Evolutionary conservation across 2,113 vertebrate species (phyloP).

Genomic region (Heptranchias perlo): DNA sequence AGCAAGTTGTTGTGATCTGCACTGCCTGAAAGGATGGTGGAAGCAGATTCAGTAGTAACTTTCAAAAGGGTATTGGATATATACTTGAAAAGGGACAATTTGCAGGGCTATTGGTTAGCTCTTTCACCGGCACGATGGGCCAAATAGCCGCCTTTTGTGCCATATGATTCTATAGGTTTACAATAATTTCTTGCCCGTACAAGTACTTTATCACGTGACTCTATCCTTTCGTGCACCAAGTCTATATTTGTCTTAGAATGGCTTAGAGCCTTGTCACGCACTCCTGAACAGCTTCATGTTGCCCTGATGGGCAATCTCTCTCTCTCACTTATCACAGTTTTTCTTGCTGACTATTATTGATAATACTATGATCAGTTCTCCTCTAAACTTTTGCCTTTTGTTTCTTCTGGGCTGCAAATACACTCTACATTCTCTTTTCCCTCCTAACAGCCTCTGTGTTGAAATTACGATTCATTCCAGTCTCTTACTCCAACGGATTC

Average conservation of each 20-base stretch:
- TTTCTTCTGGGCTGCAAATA: background rate
- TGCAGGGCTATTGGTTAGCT: too few relatives aligned
- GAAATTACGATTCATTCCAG: background rate
- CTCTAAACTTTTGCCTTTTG: background rate
- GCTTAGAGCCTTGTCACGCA: background rate
- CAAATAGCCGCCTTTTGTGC: background rate
- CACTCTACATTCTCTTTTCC: background rate
- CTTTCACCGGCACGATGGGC: too few relatives aligned
- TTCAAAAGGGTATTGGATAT: too few relatives aligned
- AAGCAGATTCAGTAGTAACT: too few relatives aligned
- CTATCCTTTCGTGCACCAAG: background rate
- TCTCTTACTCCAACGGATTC: background rate
- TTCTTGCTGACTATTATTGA: background rate
- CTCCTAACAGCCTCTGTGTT: background rate
- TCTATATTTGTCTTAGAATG: background rate
- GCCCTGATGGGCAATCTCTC: background rate
- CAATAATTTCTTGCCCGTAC: background rate
- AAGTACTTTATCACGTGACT: background rate
- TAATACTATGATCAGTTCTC: background rate
- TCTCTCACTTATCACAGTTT: background rate
- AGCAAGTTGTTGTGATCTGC: too few relatives aligned
- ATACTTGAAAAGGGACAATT: too few relatives aligned
- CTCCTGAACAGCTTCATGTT: background rate
- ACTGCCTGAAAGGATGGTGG: too few relatives aligned
- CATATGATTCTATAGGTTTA: background rate